Conservation (phyloP, 2,888 invertebrate genomes). For the Gonocerus acuteangulatus region DNA sequence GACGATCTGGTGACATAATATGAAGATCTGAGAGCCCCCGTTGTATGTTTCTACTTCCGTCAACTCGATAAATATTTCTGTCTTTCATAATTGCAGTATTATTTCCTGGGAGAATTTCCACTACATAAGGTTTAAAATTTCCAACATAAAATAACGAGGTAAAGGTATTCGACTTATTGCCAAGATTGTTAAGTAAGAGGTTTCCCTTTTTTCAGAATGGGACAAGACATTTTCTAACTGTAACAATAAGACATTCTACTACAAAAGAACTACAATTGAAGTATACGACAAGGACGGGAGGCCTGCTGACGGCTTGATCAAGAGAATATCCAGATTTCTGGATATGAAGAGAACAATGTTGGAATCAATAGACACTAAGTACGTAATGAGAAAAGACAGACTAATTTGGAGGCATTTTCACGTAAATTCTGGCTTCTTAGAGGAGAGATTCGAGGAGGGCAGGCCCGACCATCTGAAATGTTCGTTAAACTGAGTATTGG, state of each 20-base stretch:
- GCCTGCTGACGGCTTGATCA: not conserved
- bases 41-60: too few species aligned
- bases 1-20: too few species aligned
- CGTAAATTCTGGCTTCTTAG: not conserved
- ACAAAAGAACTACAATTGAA: not conserved
- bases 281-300: not conserved
- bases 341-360: not conserved
- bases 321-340: not conserved
- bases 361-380: not conserved
- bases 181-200: too few species aligned
- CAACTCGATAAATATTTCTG: too few species aligned
- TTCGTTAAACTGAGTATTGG: too few species aligned
- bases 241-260: not conserved
- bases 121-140: too few species aligned
- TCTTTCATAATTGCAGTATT: too few species aligned
- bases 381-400: not conserved
- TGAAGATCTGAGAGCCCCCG: too few species aligned
- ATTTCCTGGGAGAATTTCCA: too few species aligned
- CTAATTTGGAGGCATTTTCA: not conserved
- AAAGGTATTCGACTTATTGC: too few species aligned
- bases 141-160: too few species aligned
- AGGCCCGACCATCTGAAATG: not conserved
- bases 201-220: not conserved
- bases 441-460: not conserved
- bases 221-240: not conserved